phyloP scores from a whole-genome alignment of 2,113 vertebrate species.

The Balaenoptera acutorostrata region DNA sequence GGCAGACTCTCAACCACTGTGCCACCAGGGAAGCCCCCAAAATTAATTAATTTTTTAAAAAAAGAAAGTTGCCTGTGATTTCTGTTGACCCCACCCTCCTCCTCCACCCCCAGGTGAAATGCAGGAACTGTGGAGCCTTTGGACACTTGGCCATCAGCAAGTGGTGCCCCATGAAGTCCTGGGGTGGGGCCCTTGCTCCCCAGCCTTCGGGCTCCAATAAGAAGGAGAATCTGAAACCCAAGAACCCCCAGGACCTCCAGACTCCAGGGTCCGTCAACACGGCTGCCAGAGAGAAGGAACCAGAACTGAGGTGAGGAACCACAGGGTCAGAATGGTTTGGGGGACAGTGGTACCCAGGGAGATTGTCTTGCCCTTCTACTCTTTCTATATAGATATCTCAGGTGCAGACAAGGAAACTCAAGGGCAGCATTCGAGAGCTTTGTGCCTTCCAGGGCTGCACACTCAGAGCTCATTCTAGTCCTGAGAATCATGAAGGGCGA shows the following conservation, averaged over 20 bases:
- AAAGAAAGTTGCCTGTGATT: no score
- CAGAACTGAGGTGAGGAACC: background rate
- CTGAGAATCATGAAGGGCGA: background rate
- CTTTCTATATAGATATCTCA: background rate
- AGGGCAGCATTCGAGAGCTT: no score
- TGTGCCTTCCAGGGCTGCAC: rapidly evolving
- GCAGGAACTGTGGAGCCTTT: background rate
- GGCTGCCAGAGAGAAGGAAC: background rate
- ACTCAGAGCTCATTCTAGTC: background rate
- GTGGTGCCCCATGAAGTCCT: background rate
- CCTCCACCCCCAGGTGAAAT: background rate
- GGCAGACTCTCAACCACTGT: no score
- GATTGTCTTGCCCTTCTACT: rapidly evolving
- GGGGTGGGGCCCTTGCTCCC: rapidly evolving
- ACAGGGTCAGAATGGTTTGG: rapidly evolving
- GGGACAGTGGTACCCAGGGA: background rate
- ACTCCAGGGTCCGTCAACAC: rapidly evolving
- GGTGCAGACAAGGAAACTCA: background rate
- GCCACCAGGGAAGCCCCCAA: no score
- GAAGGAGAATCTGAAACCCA: background rate
- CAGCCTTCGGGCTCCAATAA: background rate
- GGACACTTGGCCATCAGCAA: background rate
- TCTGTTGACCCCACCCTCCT: background rate
- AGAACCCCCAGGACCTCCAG: background rate
- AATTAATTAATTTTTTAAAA: background rate